Percentiles rank a stretch among this genome's conserved stretches.
Conservation (phyloP, 2,113 vertebrate genomes). For the Zosterops japonicus region DNA sequence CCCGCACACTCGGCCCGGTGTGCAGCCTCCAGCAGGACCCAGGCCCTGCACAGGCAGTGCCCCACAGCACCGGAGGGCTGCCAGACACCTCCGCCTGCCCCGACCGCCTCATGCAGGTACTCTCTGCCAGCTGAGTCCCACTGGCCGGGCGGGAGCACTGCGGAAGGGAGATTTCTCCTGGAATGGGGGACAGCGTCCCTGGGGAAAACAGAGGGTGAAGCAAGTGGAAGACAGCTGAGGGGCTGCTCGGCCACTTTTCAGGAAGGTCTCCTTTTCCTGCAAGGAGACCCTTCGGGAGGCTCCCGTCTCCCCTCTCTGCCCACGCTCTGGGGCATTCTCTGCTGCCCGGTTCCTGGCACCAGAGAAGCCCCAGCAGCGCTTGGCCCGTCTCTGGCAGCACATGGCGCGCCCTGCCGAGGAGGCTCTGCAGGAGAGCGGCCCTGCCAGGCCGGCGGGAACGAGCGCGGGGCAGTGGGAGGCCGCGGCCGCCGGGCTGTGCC, state of each 20-base stretch:
- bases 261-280: neutral
- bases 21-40: neutral
- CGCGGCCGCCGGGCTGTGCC: neutral
- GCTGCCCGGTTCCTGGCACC: fast-evolving
- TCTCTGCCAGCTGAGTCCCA: neutral
- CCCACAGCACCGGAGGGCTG: neutral
- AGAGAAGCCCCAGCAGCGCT: neutral
- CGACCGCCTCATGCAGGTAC: neutral
- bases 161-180: neutral
- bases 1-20: neutral
- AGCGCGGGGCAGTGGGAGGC: neutral
- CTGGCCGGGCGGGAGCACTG: neutral
- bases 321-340: neutral
- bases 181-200: neutral
- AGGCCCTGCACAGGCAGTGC: neutral
- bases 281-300: neutral
- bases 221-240: neutral
- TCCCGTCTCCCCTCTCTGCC: too few relatives aligned
- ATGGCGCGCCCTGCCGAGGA: neutral
- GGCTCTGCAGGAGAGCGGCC: neutral
- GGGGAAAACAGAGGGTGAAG: fast-evolving
- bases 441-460: fast-evolving
- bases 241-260: neutral
- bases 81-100: neutral
- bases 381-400: neutral